Conservation (phyloP, 53 echinoderm and acorn worm species). For the Mesocentrotus franciscanus region DNA sequence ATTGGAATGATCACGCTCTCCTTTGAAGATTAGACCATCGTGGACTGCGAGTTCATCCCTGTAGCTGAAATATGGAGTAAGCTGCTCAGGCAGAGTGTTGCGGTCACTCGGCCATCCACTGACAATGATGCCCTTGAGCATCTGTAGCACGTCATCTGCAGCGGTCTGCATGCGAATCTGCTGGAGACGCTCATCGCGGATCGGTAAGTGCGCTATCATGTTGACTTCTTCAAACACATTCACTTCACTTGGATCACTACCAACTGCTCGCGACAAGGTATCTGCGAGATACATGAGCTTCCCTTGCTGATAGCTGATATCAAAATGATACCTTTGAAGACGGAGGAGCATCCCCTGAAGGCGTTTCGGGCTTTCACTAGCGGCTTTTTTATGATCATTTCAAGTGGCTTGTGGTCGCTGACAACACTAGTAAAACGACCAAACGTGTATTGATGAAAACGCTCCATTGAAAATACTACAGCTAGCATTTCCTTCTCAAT, state of each 20-base stretch:
- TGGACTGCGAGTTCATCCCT: conserved; percentile 57
- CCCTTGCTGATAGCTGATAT: conserved; percentile 62
- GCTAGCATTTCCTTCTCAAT: conserved; percentile 67
- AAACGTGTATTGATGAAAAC: conserved; percentile 38
- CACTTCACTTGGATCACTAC: conserved; percentile 23
- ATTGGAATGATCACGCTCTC: conserved; percentile 62
- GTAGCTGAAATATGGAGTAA: conserved; percentile 49
- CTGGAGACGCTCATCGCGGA: conserved; percentile 63
- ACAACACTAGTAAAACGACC: conserved; percentile 45
- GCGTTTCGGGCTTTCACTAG: conserved; percentile 69
- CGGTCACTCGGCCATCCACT: conserved; percentile 54
- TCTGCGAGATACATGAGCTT: conserved; percentile 68
- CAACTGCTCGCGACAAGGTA: conserved; percentile 44
- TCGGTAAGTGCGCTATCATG: conserved; percentile 56
- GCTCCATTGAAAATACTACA: conserved; percentile 56
- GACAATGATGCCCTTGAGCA: conserved; percentile 56
- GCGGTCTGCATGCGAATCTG: conserved; percentile 46
- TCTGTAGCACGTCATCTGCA: conserved; percentile 59
- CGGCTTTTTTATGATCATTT: conserved; percentile 71
- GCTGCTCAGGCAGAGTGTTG: conserved; percentile 32
- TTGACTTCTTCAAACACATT: conserved; percentile 55
- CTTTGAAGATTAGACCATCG: conserved; percentile 66
- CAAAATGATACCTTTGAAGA: conserved; percentile 69
- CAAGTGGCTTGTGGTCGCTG: conserved; percentile 75
- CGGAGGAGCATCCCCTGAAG: conserved; percentile 71